Conservation (phyloP, 1,140 invertebrate species). For the Lepidurus couesii region DNA sequence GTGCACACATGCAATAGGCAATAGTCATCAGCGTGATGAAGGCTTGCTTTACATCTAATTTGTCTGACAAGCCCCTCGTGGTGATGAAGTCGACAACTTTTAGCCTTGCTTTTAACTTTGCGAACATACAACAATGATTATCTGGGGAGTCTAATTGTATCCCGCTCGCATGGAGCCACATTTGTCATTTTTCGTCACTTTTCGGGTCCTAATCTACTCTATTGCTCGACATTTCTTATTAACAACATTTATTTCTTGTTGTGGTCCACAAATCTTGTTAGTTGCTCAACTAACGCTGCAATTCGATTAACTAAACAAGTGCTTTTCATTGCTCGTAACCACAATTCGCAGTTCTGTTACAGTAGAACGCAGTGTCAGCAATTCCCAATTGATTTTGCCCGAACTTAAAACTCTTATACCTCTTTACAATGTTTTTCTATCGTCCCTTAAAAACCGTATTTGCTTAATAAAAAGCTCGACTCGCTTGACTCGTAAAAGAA, state of each 20-base stretch:
- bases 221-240: no score
- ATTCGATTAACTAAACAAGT: no score
- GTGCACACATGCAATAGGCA: not conserved
- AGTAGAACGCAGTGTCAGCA: not conserved
- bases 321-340: not conserved
- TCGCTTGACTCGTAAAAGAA: not conserved
- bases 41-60: not conserved
- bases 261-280: no score
- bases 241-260: no score
- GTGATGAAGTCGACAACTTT: not conserved
- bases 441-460: not conserved
- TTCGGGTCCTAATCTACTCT: no score
- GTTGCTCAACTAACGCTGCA: no score
- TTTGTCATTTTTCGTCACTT: no score
- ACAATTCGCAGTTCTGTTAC: not conserved
- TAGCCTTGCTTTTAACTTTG: not conserved
- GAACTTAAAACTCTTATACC: not conserved
- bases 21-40: conserved; percentile 15
- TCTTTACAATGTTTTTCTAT: not conserved
- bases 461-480: not conserved
- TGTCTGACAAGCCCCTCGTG: not conserved
- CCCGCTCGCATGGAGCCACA: not conserved
- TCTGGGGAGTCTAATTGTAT: not conserved
- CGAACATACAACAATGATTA: not conserved
- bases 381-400: not conserved